Percentiles rank a stretch among this genome's conserved stretches.
These are phyloP conservation scores for Danaus melanippus DNA, from an alignment of 1,140 invertebrate genomes.

Conservation along the genomic window DNA sequence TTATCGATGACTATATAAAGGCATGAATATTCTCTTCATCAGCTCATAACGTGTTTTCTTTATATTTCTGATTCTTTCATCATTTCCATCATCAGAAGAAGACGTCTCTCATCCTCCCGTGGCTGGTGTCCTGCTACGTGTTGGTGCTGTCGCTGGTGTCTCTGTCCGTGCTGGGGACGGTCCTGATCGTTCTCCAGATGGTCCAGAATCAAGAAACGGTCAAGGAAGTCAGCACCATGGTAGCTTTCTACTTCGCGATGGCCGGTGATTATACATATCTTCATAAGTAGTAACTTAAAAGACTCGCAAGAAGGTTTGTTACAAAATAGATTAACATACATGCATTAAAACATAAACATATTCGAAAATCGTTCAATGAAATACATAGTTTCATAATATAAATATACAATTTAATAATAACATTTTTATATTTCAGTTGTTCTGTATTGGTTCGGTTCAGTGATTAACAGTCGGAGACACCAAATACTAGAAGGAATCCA, in stretches of 20 bases:
- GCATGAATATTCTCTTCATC: not conserved
- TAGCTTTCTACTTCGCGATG: constrained; percentile 39
- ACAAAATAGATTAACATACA: too few relatives aligned
- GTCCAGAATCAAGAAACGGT: constrained; percentile 16
- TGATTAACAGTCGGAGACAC: constrained; percentile 38
- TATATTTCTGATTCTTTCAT: constrained; percentile 4
- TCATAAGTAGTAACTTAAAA: not conserved
- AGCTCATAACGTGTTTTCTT: not conserved
- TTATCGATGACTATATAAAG: too few relatives aligned
- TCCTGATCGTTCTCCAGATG: constrained; percentile 29
- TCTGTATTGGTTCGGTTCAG: constrained; percentile 37
- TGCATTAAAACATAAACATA: too few relatives aligned
- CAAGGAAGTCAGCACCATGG: constrained; percentile 35
- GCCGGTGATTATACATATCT: constrained; percentile 26
- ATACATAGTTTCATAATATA: too few relatives aligned
- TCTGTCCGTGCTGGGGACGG: constrained; percentile 25
- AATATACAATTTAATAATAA: not conserved
- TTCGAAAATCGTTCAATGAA: too few relatives aligned
- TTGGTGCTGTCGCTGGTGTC: constrained; percentile 27
- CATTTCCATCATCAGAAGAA: constrained; percentile 37
- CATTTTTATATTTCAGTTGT: constrained; percentile 32
- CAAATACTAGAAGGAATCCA: constrained; percentile 26
- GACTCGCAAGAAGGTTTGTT: too few relatives aligned
- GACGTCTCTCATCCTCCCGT: constrained; percentile 34
- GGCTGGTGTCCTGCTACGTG: constrained; percentile 35